A percentile compares a stretch with the other conserved stretches of the same genome.
Conservation (phyloP, 2,113 vertebrate genomes). For the Hoplias malabaricus region DNA sequence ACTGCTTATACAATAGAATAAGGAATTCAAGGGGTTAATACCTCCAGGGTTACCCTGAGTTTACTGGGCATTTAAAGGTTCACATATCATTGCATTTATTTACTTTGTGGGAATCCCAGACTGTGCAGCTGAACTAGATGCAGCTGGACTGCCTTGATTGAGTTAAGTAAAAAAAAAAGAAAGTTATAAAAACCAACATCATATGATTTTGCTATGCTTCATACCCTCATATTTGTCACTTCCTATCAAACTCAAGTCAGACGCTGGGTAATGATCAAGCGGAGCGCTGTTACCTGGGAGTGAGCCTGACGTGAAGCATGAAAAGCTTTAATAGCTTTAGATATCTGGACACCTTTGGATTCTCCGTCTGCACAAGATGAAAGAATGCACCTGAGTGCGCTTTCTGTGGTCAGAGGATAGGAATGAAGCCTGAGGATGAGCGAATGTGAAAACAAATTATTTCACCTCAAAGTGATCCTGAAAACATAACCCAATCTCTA, state of each 20-base stretch:
- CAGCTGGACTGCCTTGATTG: neutral
- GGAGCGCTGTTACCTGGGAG: constrained; percentile 10
- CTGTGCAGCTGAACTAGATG: neutral
- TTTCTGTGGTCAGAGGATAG: constrained; percentile 32
- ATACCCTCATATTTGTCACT: constrained; percentile 10
- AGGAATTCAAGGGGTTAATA: neutral
- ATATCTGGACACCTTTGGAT: constrained; percentile 26
- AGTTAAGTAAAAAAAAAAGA: neutral
- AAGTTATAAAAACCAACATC: neutral
- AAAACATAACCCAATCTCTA: constrained; percentile 6
- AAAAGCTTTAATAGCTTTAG: constrained; percentile 27
- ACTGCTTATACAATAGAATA: too few relatives aligned
- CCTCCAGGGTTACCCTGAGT: neutral
- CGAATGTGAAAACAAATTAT: constrained; percentile 40
- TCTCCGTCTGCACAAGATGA: constrained; percentile 31
- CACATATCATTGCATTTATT: neutral
- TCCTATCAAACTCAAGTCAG: constrained; percentile 24
- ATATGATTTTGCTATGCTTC: constrained; percentile 3
- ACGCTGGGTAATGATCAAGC: constrained; percentile 16
- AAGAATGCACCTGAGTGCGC: constrained; percentile 41
- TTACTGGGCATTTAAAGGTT: neutral
- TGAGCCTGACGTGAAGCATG: constrained; percentile 23
- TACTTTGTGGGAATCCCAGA: neutral
- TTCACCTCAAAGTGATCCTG: constrained; percentile 37
- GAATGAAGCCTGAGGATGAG: constrained; percentile 40